Evolutionary conservation across 2,797 vertebrate species (phyloP), one percentile per base, ranked within the genome.

Genomic region (Xerus rutilus): DNA sequence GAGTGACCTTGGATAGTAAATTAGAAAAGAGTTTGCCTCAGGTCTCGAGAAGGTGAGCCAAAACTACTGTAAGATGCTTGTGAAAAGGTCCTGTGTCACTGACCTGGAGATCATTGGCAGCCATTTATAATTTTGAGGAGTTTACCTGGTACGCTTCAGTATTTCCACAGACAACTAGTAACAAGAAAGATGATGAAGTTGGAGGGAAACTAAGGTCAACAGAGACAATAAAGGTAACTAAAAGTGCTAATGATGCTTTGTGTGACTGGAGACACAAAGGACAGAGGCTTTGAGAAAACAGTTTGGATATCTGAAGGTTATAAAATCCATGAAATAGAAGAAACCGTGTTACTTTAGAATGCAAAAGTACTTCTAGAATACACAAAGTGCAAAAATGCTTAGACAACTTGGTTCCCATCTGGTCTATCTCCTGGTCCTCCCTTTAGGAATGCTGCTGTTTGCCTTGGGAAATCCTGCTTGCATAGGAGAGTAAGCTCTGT

Each of bases 151-250:
- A 7, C 28, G 5, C 20, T 76, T 30, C 64, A 43, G 28, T 52
- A 67, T n/a, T 39, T 52, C 65, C 13, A 6, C 62, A 28, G 21
- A 59, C 49, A 39, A 35, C 30, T 18, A 67, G 30, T 30, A 73
- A 73, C 7, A 92, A 92, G 86, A 87, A 83, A 85, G 78, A 20
- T n/a, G 45, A 91, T 28, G 30, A 72, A 92, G 54, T 14, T 69
- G 23, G 10, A 69, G 21, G 54, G 35, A 93, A 89, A 49, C 32
- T 47, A 21, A 49, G 72, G 14, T 30, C 52, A 94, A 85, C 52
- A 64, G 12, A 64, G 92, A 72, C 21, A 64, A 17, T 32, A 64
- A 81, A 94, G 76, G 35, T 67, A 64, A 88, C 64, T 2, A 17
- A 4, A 35, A 35, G 84, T 47, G 47, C 43, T 76, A 35, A 39